phyloP scores from a whole-genome alignment of 2,797 vertebrate genomes.

The Anableps anableps region DNA sequence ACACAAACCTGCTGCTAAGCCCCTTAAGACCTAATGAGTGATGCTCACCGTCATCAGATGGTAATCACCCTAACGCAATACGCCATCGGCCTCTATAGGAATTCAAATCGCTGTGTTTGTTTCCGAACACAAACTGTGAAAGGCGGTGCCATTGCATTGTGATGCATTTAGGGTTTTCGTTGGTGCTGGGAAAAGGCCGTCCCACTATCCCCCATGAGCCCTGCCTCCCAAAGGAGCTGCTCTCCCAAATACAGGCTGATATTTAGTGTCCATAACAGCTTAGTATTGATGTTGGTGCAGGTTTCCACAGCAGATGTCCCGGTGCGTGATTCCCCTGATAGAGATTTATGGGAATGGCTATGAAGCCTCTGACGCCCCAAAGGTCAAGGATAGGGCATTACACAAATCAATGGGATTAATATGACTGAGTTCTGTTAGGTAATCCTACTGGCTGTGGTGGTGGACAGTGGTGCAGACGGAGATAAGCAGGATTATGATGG shows the following conservation, averaged over 20 bases:
- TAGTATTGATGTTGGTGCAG: conserved; percentile 73
- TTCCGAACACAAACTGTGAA: conserved; percentile 69
- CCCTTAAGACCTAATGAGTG: conserved; percentile 54
- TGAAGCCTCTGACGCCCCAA: conserved; percentile 56
- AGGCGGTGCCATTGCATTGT: conserved; percentile 74
- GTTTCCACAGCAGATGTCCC: conserved; percentile 75
- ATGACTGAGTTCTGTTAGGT: conserved; percentile 71
- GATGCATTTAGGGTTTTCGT: conserved; percentile 69
- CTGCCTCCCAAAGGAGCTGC: conserved; percentile 22
- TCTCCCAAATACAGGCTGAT: conserved; percentile 67
- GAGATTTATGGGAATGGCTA: conserved; percentile 68
- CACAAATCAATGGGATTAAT: conserved; percentile 78
- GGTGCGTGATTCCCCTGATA: conserved; percentile 54
- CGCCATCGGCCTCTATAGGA: conserved; percentile 64
- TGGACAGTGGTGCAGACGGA: conserved; percentile 54
- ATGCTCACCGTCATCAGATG: conserved; percentile 67
- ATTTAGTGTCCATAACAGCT: conserved; percentile 58
- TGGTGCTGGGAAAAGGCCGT: conserved; percentile 10
- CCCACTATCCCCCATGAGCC: not conserved
- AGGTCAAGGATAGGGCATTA: conserved; percentile 67
- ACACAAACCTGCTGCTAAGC: not conserved
- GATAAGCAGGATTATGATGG: conserved; percentile 71
- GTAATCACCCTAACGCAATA: conserved; percentile 66
- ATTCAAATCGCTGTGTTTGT: conserved; percentile 78
- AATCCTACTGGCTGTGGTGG: conserved; percentile 68